A percentile compares a stretch with the other conserved stretches of the same genome.
phyloP scores from a whole-genome alignment of 2,797 vertebrate species.

The Enteromius radiatus region DNA sequence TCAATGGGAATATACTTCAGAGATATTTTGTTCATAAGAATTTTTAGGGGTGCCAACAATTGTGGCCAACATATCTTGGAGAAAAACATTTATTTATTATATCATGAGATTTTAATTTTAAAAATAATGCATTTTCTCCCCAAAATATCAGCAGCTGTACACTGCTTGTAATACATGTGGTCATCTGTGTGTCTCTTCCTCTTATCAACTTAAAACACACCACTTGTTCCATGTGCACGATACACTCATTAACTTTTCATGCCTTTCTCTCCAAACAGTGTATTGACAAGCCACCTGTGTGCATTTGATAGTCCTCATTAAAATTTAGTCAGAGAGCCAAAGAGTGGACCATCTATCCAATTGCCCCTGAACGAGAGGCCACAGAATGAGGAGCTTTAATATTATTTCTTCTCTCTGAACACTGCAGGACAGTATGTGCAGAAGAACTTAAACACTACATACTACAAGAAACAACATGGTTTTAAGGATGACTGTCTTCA shows the following conservation, averaged over 20 bases:
- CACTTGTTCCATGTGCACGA: constrained; percentile 57
- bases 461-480: constrained; percentile 68
- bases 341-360: constrained; percentile 76
- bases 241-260: constrained; percentile 78
- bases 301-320: constrained; percentile 91
- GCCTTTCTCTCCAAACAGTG: constrained; percentile 75
- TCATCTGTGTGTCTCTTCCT: constrained; percentile 53
- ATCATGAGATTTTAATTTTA: no score
- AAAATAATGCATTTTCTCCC: no score
- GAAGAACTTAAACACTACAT: constrained; percentile 1
- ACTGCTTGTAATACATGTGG: constrained; percentile 55
- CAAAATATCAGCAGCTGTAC: background rate
- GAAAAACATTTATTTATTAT: no score
- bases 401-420: constrained; percentile 56
- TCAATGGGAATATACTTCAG: no score
- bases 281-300: constrained; percentile 82
- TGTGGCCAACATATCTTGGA: no score
- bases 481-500: constrained; percentile 70
- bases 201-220: constrained; percentile 56
- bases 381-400: constrained; percentile 73
- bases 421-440: constrained; percentile 1
- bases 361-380: constrained; percentile 83
- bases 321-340: constrained; percentile 83
- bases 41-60: no score
- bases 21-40: no score